Conservation (phyloP, 2,797 vertebrate genomes). For the Hapalemur alaotrensis region DNA sequence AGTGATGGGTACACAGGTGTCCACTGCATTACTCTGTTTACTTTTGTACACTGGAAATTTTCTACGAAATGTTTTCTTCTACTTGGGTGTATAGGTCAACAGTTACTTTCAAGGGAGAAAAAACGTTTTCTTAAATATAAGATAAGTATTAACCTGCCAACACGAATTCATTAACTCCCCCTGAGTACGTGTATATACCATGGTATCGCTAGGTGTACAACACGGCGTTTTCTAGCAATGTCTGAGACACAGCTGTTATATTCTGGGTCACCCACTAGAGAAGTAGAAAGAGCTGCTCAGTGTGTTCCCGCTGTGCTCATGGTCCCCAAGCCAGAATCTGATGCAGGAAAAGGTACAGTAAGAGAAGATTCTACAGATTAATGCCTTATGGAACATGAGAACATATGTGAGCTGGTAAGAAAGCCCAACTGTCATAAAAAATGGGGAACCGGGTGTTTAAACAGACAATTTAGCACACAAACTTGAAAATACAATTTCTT, state of each 20-base stretch:
- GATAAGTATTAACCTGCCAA: not conserved
- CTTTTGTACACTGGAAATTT: not conserved
- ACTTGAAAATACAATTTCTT: not conserved
- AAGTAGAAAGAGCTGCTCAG: not conserved
- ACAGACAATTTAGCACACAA: not conserved
- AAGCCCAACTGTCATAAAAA: not conserved
- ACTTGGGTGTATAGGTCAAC: not conserved
- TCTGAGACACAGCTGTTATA: not conserved
- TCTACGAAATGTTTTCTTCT: not conserved
- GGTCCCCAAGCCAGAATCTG: not conserved
- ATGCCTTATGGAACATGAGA: not conserved
- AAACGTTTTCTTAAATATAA: not conserved
- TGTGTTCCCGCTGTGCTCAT: fast-evolving
- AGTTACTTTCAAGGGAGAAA: not conserved
- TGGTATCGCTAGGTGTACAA: fast-evolving
- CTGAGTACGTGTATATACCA: too few relatives aligned
- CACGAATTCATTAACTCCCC: not conserved
- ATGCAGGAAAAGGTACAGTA: fast-evolving
- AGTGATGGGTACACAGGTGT: fast-evolving
- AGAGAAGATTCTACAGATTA: fast-evolving
- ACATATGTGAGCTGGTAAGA: not conserved
- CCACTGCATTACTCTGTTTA: not conserved
- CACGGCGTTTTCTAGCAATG: not conserved
- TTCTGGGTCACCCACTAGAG: not conserved
- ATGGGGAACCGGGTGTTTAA: not conserved